These are phyloP conservation scores for Mercenaria mercenaria DNA, from an alignment of 1,140 invertebrate genomes.

Conservation along the genomic window DNA sequence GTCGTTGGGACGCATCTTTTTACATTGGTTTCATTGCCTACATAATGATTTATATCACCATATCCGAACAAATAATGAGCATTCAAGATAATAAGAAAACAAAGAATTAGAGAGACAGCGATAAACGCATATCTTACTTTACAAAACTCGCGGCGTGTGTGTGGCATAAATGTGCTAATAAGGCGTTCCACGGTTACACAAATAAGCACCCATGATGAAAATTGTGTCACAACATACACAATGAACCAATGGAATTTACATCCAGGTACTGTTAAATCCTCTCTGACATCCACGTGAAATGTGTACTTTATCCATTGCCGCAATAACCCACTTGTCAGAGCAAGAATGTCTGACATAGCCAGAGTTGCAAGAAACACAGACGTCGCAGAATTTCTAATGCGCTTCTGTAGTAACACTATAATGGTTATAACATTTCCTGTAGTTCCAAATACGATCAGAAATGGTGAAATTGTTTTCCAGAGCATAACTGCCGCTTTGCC, in stretches of 20 bases:
- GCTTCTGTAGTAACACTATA: slow-evolving; percentile 51
- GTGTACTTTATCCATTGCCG: slow-evolving; percentile 71
- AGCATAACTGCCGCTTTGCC: slow-evolving; percentile 25
- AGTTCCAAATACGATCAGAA: slow-evolving; percentile 69
- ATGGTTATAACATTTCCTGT: slow-evolving; percentile 70
- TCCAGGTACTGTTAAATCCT: slow-evolving; percentile 2
- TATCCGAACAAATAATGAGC: slow-evolving; percentile 54
- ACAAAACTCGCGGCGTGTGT: slow-evolving; percentile 53
- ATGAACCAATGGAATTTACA: slow-evolving; percentile 72
- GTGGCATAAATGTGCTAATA: slow-evolving; percentile 72
- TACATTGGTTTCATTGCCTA: neutral
- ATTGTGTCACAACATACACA: slow-evolving; percentile 65
- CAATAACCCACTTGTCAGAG: slow-evolving; percentile 72
- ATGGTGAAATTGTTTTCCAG: slow-evolving; percentile 57
- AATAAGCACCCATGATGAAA: slow-evolving; percentile 76
- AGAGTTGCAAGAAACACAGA: slow-evolving; percentile 67
- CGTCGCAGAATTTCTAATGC: slow-evolving; percentile 40
- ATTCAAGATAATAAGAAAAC: slow-evolving; percentile 50
- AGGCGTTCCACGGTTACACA: slow-evolving; percentile 75
- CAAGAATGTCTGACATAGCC: slow-evolving; percentile 70
- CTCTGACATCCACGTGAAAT: slow-evolving; percentile 69
- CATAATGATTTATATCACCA: neutral
- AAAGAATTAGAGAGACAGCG: neutral
- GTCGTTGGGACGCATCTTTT: slow-evolving; percentile 22
- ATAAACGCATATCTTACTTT: neutral